Percentiles rank a stretch among this genome's conserved stretches.
phyloP scores from a whole-genome alignment of 2,888 invertebrate species.

The Anthophora plumipes region DNA sequence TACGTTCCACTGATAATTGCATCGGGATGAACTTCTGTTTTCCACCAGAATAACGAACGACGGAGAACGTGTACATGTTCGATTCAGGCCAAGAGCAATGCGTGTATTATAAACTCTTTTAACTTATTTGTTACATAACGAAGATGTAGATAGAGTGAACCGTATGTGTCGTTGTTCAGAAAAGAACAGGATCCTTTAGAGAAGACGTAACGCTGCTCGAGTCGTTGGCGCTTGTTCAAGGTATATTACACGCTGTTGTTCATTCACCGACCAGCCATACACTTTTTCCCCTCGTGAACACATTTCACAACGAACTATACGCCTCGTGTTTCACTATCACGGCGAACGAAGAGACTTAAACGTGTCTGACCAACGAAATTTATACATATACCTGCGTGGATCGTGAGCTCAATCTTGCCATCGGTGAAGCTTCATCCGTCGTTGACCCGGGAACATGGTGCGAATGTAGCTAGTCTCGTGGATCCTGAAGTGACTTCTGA shows the following conservation, averaged over 20 bases:
- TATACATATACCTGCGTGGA: not conserved
- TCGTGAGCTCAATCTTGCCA: not conserved
- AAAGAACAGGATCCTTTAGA: constrained; percentile 23
- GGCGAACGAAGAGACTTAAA: not conserved
- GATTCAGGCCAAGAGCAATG: constrained; percentile 68
- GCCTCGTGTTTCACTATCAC: constrained; percentile 5
- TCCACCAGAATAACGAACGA: not conserved
- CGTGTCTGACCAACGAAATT: constrained; percentile 34
- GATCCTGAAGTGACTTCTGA: not conserved
- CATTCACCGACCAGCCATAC: constrained; percentile 11
- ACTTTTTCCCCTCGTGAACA: not conserved
- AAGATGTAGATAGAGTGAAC: constrained; percentile 70
- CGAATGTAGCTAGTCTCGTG: not conserved
- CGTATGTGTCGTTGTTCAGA: constrained; percentile 54
- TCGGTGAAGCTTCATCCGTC: not conserved
- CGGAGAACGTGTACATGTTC: constrained; percentile 56
- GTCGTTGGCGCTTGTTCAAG: constrained; percentile 33
- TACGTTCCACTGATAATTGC: not conserved
- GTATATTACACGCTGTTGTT: constrained; percentile 26
- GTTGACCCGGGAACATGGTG: not conserved
- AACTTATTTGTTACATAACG: constrained; percentile 79
- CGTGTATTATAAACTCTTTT: constrained; percentile 82
- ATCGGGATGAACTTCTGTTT: not conserved
- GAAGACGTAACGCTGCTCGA: constrained; percentile 39
- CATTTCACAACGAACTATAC: constrained; percentile 58